Percentiles rank a stretch among this genome's conserved stretches.
Evolutionary conservation across 2,888 invertebrate species (phyloP).

Genomic region (Trilocha varians): DNA sequence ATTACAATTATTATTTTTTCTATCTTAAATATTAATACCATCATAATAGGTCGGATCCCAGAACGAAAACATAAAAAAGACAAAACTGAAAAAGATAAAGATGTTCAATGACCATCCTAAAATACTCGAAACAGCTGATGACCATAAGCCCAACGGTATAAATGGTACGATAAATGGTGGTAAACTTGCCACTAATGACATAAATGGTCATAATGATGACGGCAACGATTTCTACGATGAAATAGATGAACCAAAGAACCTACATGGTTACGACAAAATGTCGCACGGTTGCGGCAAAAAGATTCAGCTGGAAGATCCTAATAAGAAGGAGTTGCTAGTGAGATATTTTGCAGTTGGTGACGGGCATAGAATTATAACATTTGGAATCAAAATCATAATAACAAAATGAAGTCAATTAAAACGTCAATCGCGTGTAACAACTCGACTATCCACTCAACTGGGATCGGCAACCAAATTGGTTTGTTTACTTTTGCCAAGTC

Average conservation of each 20-base stretch:
- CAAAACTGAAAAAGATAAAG: conserved; percentile 1
- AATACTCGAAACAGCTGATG: not conserved
- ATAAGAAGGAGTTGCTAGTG: conserved; percentile 56
- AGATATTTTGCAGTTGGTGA: conserved; percentile 22
- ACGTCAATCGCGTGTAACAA: no score
- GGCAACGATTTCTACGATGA: conserved; percentile 14
- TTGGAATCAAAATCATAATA: no score
- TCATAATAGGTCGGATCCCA: conserved; percentile 41
- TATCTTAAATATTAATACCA: no score
- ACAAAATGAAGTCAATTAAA: no score
- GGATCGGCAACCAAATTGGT: no score
- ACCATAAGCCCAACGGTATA: not conserved
- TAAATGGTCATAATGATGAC: conserved; percentile 10
- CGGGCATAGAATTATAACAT: no score
- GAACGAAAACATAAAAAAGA: conserved; percentile 27
- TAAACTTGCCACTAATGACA: conserved; percentile 7
- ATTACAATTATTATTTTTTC: no score
- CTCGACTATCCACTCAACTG: no score
- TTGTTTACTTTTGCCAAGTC: no score
- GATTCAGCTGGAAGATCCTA: conserved; percentile 54
- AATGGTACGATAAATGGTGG: conserved; percentile 6
- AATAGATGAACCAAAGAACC: conserved; percentile 21
- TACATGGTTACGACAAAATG: conserved; percentile 54
- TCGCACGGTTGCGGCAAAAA: conserved; percentile 44
- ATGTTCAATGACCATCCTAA: conserved; percentile 1